Percentiles rank a stretch among this genome's conserved stretches.
phyloP scores from a whole-genome alignment of 1,140 invertebrate genomes.

The Trichonephila clavata region DNA sequence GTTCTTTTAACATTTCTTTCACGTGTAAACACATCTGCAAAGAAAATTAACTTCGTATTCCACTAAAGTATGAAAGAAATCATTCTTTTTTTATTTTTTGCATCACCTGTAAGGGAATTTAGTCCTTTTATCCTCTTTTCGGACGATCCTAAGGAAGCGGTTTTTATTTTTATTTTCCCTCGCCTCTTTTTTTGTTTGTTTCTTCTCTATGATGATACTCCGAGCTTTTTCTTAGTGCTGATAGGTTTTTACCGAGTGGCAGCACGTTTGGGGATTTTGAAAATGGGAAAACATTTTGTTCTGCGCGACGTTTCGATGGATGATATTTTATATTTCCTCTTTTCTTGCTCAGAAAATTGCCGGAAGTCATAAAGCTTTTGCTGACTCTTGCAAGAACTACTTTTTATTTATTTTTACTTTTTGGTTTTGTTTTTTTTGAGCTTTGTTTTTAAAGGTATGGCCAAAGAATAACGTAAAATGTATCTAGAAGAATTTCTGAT shows the following conservation, averaged over 20 bases:
- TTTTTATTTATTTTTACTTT: not conserved
- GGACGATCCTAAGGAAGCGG: conserved; percentile 32
- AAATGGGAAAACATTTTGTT: conserved; percentile 63
- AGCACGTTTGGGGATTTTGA: conserved; percentile 51
- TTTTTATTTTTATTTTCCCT: conserved; percentile 46
- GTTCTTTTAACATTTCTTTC: conserved; percentile 40
- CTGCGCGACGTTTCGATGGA: conserved; percentile 25
- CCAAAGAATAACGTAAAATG: not conserved
- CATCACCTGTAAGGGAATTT: conserved; percentile 64
- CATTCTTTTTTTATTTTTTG: not conserved
- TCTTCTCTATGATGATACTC: conserved; percentile 50
- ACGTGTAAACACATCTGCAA: conserved; percentile 34
- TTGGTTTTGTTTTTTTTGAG: not conserved
- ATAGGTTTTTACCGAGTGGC: conserved; percentile 60
- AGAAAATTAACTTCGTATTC: conserved; percentile 66
- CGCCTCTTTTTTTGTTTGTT: conserved; percentile 7
- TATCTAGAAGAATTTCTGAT: not conserved
- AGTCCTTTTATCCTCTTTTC: conserved; percentile 39
- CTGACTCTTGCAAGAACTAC: conserved; percentile 24
- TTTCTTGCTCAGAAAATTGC: conserved; percentile 20
- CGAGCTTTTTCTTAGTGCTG: conserved; percentile 52
- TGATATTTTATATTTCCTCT: conserved; percentile 51
- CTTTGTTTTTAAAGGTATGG: conserved; percentile 28
- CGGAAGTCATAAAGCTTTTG: conserved; percentile 53
- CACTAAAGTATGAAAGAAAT: conserved; percentile 30